Evolutionary conservation across 92 coral and sea anemone genomes (phyloP).

Genomic region (Isaurus tuberculatus): DNA sequence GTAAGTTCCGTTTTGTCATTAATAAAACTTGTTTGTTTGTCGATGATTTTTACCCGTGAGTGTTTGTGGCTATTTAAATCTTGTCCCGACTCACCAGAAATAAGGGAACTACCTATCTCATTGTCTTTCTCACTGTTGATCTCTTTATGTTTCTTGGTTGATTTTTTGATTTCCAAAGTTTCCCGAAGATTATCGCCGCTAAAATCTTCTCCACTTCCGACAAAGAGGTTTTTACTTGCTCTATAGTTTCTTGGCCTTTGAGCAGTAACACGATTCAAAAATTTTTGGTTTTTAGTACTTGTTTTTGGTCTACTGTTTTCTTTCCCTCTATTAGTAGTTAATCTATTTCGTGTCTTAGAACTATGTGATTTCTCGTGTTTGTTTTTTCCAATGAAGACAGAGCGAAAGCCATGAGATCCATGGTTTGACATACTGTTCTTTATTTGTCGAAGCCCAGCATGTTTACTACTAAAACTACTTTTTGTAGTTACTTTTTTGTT

Average conservation of each 20-base stretch:
- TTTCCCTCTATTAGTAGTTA: not conserved
- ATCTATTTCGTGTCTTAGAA: not conserved
- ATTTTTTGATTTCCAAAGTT: not conserved
- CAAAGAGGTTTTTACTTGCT: not conserved
- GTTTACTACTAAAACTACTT: not conserved
- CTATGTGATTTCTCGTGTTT: not conserved
- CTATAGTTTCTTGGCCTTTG: not conserved
- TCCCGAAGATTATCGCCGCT: not conserved
- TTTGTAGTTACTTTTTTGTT: not conserved
- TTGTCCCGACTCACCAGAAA: constrained; percentile 11
- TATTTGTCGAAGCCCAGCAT: not conserved
- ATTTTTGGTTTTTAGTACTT: not conserved
- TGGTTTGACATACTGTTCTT: not conserved
- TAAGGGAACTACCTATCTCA: not conserved
- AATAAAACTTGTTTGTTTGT: not conserved
- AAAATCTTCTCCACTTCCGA: not conserved
- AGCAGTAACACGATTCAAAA: not conserved
- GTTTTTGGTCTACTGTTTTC: not conserved
- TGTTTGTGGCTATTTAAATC: not conserved
- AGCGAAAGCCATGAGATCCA: not conserved
- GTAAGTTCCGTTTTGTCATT: not conserved
- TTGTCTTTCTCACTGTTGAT: not conserved
- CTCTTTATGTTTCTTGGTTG: not conserved
- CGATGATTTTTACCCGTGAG: not conserved
- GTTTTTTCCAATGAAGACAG: not conserved